Percentiles rank a stretch among this genome's conserved stretches.
Evolutionary conservation across 2,888 invertebrate genomes (phyloP).

Genomic region (Malthinus flaveolus): DNA sequence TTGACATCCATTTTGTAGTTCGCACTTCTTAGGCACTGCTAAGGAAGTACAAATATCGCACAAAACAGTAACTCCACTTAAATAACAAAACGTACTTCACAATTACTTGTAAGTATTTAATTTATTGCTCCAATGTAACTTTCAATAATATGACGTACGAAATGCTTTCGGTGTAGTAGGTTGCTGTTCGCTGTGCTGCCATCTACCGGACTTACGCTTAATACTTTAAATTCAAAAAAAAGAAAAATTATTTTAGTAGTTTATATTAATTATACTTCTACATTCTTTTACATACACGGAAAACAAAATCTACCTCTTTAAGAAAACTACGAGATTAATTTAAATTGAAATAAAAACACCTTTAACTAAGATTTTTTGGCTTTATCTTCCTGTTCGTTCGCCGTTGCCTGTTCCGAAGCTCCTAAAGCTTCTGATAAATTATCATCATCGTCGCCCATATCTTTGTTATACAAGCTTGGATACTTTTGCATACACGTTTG

Average conservation of each 20-base stretch:
- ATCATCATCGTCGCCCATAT: conserved; percentile 64
- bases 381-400: too few relatives aligned
- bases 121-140: conserved; percentile 40
- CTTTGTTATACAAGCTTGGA: conserved; percentile 82
- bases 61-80: conserved; percentile 24
- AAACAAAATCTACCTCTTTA: neutral
- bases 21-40: conserved; percentile 54
- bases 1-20: conserved; percentile 46
- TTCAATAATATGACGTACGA: conserved; percentile 40
- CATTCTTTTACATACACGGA: too few relatives aligned
- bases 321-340: neutral
- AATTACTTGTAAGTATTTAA: conserved; percentile 35
- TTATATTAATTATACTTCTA: too few relatives aligned
- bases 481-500: conserved; percentile 87
- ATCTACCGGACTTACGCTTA: too few relatives aligned
- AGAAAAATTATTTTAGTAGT: too few relatives aligned
- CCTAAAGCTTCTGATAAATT: conserved; percentile 49
- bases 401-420: conserved; percentile 22
- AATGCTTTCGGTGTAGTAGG: neutral
- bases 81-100: conserved; percentile 34
- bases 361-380: too few relatives aligned
- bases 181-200: neutral
- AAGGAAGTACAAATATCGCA: conserved; percentile 48
- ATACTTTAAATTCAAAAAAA: too few relatives aligned
- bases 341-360: neutral